Base-by-base conservation (phyloP, 2,888 invertebrate species). In the Sesia bembeciformis region DNA sequence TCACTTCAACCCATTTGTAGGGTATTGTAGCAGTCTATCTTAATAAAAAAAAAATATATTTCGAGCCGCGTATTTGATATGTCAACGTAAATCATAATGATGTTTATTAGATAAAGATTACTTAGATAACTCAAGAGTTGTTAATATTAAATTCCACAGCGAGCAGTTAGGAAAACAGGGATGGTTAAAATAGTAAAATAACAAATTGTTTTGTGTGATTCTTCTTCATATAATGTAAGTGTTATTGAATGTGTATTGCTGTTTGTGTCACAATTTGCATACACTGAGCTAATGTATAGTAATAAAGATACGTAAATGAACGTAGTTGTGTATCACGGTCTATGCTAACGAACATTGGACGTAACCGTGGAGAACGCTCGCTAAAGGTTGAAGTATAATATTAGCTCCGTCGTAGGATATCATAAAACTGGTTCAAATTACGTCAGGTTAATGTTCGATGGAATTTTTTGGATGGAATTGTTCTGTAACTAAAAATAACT, bases 1-100 rank as follows among this genome's bases (percentile, higher is more conserved):
- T 82, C 81, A 81, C 81, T 78, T 82, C 77, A 73, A 81, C 74
- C 81, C 87, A 84, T 85, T 75, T 76, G 74, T 87, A 87, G 85
- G 80, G 78, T 84, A 84, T 75, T 65, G 80, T 89, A 89, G 88
- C 80, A 78, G 74, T 76, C 78, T 81, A 80, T 75, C 66, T 60
- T 73, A 75, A 70, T 80, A 77, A 77, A 78, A 80, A 81, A 46
- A 70, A 80, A 81, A 79, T 79, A 85, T 73, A 86, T 84, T 87
- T 88, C 87, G 89, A 89, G 89, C 89, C 89, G 89, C 89, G 89
- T 89, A 82, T 81, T 85, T 82, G 78, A 89, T 89, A 89, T 89
- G 89, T 89, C 87, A 89, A 88, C 86, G 88, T 88, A 88, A 87
- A 66, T 81, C 86, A 86, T 86, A 75, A 87, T 86, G 84, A 86